A percentile compares a stretch with the other conserved stretches of the same genome.
phyloP scores from a whole-genome alignment of 2,113 vertebrate genomes.

The Megatriorchis doriae region DNA sequence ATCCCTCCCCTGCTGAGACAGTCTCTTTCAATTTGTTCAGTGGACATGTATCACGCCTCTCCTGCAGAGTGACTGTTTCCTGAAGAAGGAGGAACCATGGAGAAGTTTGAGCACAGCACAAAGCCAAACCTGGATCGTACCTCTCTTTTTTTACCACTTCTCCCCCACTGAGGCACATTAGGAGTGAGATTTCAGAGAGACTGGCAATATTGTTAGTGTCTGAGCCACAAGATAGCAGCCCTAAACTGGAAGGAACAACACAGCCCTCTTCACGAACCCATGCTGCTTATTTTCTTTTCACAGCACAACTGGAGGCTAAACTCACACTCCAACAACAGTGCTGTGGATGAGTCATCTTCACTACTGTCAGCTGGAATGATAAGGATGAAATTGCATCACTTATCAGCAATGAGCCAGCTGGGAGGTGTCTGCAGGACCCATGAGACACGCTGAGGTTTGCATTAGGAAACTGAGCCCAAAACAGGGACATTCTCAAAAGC shows the following conservation, averaged over 20 bases:
- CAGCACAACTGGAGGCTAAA: background rate
- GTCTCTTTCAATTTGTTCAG: slow-evolving; percentile 32
- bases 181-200: background rate
- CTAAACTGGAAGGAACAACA: background rate
- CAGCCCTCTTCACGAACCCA: background rate
- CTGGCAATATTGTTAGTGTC: background rate
- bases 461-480: background rate
- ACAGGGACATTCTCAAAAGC: background rate
- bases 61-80: background rate
- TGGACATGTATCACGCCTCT: background rate
- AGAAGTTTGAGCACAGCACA: background rate
- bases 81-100: background rate
- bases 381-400: background rate
- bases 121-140: background rate
- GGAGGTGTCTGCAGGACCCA: background rate
- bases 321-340: background rate
- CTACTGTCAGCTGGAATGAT: background rate
- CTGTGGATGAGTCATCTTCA: background rate
- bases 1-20: background rate
- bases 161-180: background rate
- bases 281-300: background rate
- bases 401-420: background rate
- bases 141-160: background rate
- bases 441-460: background rate
- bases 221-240: background rate